Base-by-base conservation (phyloP, 2,888 invertebrate genomes). In the Pollenia griseotomentosa region DNA sequence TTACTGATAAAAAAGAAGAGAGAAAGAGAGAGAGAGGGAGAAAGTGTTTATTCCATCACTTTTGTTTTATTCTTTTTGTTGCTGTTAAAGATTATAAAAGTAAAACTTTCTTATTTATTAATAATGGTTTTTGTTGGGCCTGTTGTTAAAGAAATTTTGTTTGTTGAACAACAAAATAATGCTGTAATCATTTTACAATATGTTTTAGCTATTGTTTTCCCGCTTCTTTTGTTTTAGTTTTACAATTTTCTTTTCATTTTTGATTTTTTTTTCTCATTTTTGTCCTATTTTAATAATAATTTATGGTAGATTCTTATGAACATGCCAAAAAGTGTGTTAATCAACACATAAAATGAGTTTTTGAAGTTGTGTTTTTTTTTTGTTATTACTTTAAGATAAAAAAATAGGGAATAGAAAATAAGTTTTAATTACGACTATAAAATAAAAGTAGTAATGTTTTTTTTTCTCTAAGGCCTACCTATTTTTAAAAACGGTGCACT, bases 311-410 rank as follows among this genome's bases (percentile, higher is more conserved):
- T n/a, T 55, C 3, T 63, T 57, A 23, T 77, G 77, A 83, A 77
- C 77, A 46, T 70, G 63, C 55, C 75, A 77, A 61, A 75, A 68
- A 68, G 74, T 75, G 68, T 75, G 75, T 75, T 82, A 75, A 82
- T 75, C 82, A 68, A 23, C 75, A 53, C 12, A 61, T 59, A 51
- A 6, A 48, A 48, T 73, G 46, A 65, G 46, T 65, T 65, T 11
- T 1, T 10, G 5, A 51, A 68, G 33, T 33, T 59, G n/a, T 59
- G 7, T 57, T 55, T 55, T 55, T 19, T 19, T 19, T 23, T 23
- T 23, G 2, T 23, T 23, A 23, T 23, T 23, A 12, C 10, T 23
- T n/a, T 0, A 53, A 14, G 12, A 40, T 33, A 16, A 59, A 59
- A 33, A 33, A 59, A 33, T 14, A 33, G 33, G 6, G 12, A 8